Evolutionary conservation across 2,888 invertebrate genomes (phyloP).

Genomic region (Drosophila nigritarsus): DNA sequence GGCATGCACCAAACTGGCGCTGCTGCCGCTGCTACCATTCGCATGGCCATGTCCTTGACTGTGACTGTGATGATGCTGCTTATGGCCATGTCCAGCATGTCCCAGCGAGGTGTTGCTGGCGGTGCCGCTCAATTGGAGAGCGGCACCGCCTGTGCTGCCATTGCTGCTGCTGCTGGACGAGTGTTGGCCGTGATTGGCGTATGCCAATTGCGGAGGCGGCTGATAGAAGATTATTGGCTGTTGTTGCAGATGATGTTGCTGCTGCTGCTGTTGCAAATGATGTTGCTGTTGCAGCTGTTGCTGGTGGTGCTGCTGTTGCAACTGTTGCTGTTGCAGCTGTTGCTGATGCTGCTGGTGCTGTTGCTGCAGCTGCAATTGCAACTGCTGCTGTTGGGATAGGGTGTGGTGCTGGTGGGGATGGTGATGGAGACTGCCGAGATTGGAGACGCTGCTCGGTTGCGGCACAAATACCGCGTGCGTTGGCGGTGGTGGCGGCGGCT

Average conservation of each 20-base stretch:
- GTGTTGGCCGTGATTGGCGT: constrained; percentile 49
- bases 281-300: constrained; percentile 54
- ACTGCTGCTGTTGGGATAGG: constrained; percentile 52
- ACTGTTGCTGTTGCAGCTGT: constrained; percentile 58
- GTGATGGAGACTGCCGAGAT: constrained; percentile 47
- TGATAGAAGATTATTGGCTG: constrained; percentile 57
- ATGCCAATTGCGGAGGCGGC: constrained; percentile 38
- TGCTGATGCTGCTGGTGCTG: constrained; percentile 58
- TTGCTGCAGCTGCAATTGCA: constrained; percentile 56
- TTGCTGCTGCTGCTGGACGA: constrained; percentile 62
- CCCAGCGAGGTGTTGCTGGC: constrained; percentile 63
- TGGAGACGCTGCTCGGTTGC: constrained; percentile 35
- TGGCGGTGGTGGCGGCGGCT: constrained; percentile 38
- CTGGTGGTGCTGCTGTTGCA: constrained; percentile 39
- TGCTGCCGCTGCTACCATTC: constrained; percentile 49
- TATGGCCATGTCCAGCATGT: constrained; percentile 48
- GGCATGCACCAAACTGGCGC: constrained; percentile 54
- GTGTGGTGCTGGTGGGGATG: constrained; percentile 58
- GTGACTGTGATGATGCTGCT: constrained; percentile 39
- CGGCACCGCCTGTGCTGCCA: constrained; percentile 67
- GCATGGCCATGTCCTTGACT: constrained; percentile 36
- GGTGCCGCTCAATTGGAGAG: constrained; percentile 72
- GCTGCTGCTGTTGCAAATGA: constrained; percentile 44
- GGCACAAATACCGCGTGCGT: constrained; percentile 61
- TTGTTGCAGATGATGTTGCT: constrained; percentile 42